Evolutionary conservation across 2,797 vertebrate genomes (phyloP).

Genomic region (Benthosema pterotum): DNA sequence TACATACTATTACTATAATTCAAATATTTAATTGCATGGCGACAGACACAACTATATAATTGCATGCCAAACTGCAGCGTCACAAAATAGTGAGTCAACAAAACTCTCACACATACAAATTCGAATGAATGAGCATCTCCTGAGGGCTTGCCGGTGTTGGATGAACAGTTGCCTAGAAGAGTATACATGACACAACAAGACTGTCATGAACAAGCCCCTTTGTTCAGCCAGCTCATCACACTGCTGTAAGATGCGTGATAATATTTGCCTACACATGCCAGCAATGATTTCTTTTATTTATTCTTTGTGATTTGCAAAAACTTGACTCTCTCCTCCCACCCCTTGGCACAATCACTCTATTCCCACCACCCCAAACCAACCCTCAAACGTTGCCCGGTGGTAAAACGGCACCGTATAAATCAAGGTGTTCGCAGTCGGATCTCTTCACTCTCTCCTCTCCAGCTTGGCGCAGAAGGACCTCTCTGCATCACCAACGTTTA

Average conservation of each 20-base stretch:
- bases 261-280: too few species aligned
- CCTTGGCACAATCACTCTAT: not conserved
- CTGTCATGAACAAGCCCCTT: not conserved
- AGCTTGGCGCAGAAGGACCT: slow-evolving; percentile 46
- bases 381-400: not conserved
- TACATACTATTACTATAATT: too few species aligned
- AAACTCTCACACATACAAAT: too few species aligned
- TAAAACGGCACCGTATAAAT: slow-evolving; percentile 55
- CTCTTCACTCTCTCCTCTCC: slow-evolving; percentile 48
- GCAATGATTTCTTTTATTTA: not conserved
- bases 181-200: too few species aligned
- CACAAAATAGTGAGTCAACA: too few species aligned
- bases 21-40: too few species aligned
- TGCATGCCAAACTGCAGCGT: too few species aligned
- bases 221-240: not conserved
- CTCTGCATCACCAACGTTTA: slow-evolving; percentile 8
- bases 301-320: not conserved
- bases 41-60: too few species aligned
- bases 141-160: too few species aligned
- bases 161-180: too few species aligned
- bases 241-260: not conserved
- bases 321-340: not conserved
- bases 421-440: not conserved
- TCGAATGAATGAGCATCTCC: too few species aligned
- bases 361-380: not conserved